Conservation (phyloP, 2,113 vertebrate genomes). For the Penelope pileata region DNA sequence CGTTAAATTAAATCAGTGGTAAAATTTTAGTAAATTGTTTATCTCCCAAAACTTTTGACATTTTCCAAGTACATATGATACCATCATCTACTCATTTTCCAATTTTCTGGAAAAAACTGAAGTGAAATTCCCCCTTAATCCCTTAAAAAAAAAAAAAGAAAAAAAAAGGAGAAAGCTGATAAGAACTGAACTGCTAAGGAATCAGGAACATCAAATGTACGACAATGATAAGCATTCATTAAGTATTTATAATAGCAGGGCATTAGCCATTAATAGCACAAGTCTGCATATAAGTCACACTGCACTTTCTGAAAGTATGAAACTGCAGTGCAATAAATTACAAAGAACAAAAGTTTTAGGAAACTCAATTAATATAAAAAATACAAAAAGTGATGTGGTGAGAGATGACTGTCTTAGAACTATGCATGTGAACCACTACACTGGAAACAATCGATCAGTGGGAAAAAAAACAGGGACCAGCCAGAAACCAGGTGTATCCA, state of each 20-base stretch:
- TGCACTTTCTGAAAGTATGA: background rate
- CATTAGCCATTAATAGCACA: slow-evolving; percentile 34
- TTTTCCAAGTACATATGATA: background rate
- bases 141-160: no score
- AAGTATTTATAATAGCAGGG: slow-evolving; percentile 28
- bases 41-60: background rate
- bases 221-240: slow-evolving; percentile 19
- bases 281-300: background rate
- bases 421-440: background rate
- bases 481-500: background rate
- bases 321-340: slow-evolving; percentile 5
- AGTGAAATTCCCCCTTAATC: background rate
- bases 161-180: background rate
- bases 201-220: slow-evolving; percentile 8
- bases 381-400: background rate
- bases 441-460: background rate
- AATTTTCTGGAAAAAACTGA: background rate
- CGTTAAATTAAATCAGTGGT: background rate
- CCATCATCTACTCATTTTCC: background rate
- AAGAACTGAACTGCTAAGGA: background rate
- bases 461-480: background rate
- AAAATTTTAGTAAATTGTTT: background rate
- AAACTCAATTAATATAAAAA: background rate
- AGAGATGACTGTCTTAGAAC: background rate
- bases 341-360: slow-evolving; percentile 15